phyloP scores from a whole-genome alignment of 2,888 invertebrate species.

The Cosmia trapezina region DNA sequence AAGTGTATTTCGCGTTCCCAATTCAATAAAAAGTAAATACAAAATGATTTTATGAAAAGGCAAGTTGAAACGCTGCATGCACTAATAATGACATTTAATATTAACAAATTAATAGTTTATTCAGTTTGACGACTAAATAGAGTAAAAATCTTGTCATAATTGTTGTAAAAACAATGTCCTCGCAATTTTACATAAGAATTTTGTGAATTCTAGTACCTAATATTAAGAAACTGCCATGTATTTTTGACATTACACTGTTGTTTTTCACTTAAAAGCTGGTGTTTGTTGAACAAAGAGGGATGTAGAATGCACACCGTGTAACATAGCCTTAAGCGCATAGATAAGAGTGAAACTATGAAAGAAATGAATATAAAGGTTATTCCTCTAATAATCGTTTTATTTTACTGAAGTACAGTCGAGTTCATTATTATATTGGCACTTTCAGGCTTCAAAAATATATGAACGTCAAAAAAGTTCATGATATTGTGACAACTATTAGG shows the following conservation, averaged over 20 bases:
- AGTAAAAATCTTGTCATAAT: constrained; percentile 51
- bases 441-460: too few relatives aligned
- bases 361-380: constrained; percentile 89
- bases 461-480: too few relatives aligned
- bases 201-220: constrained; percentile 54
- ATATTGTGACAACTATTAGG: too few relatives aligned
- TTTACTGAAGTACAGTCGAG: constrained; percentile 25
- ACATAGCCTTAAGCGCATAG: constrained; percentile 81
- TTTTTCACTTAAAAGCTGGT: constrained; percentile 66
- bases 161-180: constrained; percentile 60
- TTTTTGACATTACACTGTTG: constrained; percentile 66
- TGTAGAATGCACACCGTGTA: constrained; percentile 75
- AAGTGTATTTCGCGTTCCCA: neutral
- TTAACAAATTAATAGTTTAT: constrained; percentile 28
- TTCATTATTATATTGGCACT: too few relatives aligned
- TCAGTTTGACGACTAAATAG: constrained; percentile 39
- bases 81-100: constrained; percentile 47
- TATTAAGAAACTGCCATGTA: constrained; percentile 66
- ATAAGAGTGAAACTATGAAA: constrained; percentile 85
- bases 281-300: constrained; percentile 69
- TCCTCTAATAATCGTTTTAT: constrained; percentile 83
- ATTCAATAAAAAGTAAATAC: neutral
- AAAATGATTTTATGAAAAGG: constrained; percentile 13
- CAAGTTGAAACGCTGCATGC: constrained; percentile 35
- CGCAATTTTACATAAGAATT: constrained; percentile 60